A percentile compares a stretch with the other conserved stretches of the same genome.
phyloP scores from a whole-genome alignment of 2,113 vertebrate genomes.

The Cryptomyrus ogoouensis region DNA sequence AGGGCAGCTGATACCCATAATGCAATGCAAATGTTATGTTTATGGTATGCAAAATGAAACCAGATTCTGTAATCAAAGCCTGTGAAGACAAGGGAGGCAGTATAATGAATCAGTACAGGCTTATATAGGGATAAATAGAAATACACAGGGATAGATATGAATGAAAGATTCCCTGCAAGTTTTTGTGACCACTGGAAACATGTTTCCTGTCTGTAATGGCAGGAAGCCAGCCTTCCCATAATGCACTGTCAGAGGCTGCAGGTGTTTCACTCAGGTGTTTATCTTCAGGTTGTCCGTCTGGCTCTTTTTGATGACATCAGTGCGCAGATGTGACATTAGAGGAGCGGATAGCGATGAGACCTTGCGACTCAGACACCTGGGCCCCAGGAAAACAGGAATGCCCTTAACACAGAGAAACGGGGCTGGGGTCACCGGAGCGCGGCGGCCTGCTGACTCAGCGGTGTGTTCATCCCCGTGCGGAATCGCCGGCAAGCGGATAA shows the following conservation, averaged over 20 bases:
- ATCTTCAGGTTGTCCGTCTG: background rate
- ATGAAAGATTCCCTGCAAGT: background rate
- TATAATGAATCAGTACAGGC: background rate
- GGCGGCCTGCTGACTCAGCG: conserved; percentile 56
- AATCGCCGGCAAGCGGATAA: conserved; percentile 56
- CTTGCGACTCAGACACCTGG: background rate
- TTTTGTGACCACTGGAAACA: background rate
- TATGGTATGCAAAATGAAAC: background rate
- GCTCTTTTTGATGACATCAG: background rate
- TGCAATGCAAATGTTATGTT: conserved; percentile 13
- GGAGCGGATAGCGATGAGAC: background rate
- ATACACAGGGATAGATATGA: background rate
- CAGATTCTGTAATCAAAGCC: background rate
- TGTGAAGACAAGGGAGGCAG: background rate
- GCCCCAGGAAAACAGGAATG: conserved; percentile 11
- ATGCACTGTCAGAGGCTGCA: background rate
- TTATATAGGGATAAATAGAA: background rate
- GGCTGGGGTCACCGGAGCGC: conserved; percentile 43
- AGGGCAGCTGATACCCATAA: background rate
- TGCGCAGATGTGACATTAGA: background rate
- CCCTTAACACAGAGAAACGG: conserved; percentile 38
- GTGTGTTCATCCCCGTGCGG: conserved; percentile 45
- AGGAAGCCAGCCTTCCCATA: background rate
- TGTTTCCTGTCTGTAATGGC: background rate
- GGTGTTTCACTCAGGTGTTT: conserved; percentile 11